Evolutionary conservation across 64 coral and sea anemone species (phyloP).

Genomic region (Stylophora pistillata): DNA sequence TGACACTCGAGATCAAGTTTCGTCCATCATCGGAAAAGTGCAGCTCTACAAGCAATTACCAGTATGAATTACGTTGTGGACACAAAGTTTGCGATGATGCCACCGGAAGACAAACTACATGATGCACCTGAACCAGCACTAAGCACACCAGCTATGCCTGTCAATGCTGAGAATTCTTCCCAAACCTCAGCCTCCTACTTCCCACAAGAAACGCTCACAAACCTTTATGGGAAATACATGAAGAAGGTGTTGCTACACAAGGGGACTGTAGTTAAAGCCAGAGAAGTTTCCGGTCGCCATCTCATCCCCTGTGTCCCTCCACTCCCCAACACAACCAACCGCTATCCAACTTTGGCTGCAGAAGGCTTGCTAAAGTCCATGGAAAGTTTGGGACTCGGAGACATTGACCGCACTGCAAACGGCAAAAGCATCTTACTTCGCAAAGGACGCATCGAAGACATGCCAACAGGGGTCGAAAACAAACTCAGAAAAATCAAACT

Average conservation of each 20-base stretch:
- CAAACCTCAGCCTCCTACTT: neutral
- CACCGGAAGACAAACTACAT: slow-evolving; percentile 27
- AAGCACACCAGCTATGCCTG: neutral
- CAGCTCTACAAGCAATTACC: slow-evolving; percentile 36
- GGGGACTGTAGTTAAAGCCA: slow-evolving; percentile 34
- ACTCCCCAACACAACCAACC: slow-evolving; percentile 6
- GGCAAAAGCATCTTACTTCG: slow-evolving; percentile 20
- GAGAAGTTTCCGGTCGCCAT: slow-evolving; percentile 57
- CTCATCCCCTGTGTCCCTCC: slow-evolving; percentile 44
- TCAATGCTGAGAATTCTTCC: neutral
- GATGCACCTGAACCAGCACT: neutral
- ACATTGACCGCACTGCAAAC: slow-evolving; percentile 22
- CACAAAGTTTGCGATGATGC: slow-evolving; percentile 62
- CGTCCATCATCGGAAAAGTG: slow-evolving; percentile 22
- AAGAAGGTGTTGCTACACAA: slow-evolving; percentile 29
- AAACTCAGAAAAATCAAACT: slow-evolving; percentile 50
- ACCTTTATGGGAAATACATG: slow-evolving; percentile 45
- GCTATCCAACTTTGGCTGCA: slow-evolving; percentile 34
- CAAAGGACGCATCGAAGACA: slow-evolving; percentile 27
- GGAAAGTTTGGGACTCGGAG: slow-evolving; percentile 31
- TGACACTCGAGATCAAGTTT: neutral
- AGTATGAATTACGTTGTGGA: slow-evolving; percentile 66
- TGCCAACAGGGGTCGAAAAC: slow-evolving; percentile 36
- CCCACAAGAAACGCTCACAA: slow-evolving; percentile 34
- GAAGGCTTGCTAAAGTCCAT: slow-evolving; percentile 36